Conservation (phyloP, 2,888 invertebrate genomes). For the Cheilosia vulpina region DNA sequence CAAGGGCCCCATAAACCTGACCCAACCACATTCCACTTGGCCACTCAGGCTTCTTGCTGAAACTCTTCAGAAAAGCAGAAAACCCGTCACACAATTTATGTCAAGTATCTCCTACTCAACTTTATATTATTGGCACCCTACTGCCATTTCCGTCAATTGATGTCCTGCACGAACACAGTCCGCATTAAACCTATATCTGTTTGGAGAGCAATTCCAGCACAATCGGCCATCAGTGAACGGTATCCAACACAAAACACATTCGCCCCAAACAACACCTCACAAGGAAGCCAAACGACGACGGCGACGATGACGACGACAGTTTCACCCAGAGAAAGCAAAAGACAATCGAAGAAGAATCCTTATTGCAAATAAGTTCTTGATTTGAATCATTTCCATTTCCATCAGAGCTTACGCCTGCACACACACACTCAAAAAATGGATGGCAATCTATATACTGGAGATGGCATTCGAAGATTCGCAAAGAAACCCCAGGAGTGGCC, state of each 20-base stretch:
- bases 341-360: conserved; percentile 60
- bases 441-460: conserved; percentile 50
- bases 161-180: conserved; percentile 20
- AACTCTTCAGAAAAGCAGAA: too few species aligned
- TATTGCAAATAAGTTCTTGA: conserved; percentile 62
- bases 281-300: background rate
- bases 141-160: conserved; percentile 4
- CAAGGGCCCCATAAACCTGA: too few species aligned
- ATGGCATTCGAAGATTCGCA: conserved; percentile 50
- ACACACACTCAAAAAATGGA: conserved; percentile 12
- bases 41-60: too few species aligned
- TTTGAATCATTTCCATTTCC: conserved; percentile 53
- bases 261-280: conserved; percentile 49
- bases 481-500: conserved; percentile 38
- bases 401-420: background rate
- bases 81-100: conserved; percentile 1
- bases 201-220: background rate
- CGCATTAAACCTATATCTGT: conserved; percentile 38
- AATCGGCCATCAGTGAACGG: conserved; percentile 12
- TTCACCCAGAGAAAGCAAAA: conserved; percentile 13
- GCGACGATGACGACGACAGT: conserved; percentile 23
- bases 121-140: conserved; percentile 8
- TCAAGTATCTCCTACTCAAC: conserved; percentile 6
- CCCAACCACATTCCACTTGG: too few species aligned
- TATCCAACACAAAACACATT: conserved; percentile 32